Conservation (phyloP, 2,888 invertebrate genomes). For the Zygogramma bicolorata region DNA sequence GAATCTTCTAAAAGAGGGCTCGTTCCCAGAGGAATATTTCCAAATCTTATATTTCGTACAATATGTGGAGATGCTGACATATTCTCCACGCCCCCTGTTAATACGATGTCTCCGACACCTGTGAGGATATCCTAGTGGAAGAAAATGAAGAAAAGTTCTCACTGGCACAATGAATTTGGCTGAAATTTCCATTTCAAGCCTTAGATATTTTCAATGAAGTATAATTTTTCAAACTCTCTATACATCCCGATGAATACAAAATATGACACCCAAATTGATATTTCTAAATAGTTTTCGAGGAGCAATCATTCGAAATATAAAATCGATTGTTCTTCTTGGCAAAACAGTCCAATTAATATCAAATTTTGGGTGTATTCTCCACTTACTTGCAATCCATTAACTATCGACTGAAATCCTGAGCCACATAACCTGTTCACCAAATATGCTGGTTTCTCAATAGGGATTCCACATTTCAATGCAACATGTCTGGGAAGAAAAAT, state of each 20-base stretch:
- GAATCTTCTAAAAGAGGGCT: conserved; percentile 87
- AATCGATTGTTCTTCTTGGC: too few species aligned
- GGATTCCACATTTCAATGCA: conserved; percentile 79
- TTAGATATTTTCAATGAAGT: neutral
- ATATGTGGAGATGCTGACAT: conserved; percentile 95
- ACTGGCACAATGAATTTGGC: too few species aligned
- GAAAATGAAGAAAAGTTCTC: neutral
- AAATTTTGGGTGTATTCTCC: too few species aligned
- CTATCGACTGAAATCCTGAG: conserved; percentile 95
- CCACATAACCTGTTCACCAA: conserved; percentile 96
- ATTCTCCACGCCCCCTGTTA: conserved; percentile 94
- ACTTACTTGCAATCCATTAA: conserved; percentile 88
- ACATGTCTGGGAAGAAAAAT: conserved; percentile 89
- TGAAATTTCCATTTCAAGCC: neutral
- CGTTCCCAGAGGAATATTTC: conserved; percentile 87
- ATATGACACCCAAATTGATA: too few species aligned
- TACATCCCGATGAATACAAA: too few species aligned
- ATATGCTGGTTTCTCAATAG: conserved; percentile 85
- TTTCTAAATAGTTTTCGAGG: too few species aligned
- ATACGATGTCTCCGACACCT: conserved; percentile 86
- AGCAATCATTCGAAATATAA: too few species aligned
- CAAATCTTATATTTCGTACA: conserved; percentile 88
- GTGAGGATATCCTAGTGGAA: conserved; percentile 78
- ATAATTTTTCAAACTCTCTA: too few species aligned
- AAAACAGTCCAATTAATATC: too few species aligned